Base-by-base conservation (phyloP, 2,113 vertebrate species). In the Corydoras sp. region DNA sequence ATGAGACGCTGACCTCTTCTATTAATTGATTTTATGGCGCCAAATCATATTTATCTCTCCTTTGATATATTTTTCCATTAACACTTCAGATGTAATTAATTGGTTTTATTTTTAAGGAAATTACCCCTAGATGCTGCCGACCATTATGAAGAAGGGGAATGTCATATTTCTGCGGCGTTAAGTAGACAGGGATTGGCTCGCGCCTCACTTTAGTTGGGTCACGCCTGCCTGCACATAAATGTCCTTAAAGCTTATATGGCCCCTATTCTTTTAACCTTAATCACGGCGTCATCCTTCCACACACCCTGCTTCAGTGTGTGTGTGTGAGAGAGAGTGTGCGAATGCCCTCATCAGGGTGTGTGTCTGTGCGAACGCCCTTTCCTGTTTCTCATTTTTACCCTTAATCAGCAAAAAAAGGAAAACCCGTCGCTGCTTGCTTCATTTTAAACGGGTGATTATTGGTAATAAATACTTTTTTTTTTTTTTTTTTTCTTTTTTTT, bases 391-490 rank as follows among this genome's bases (percentile, higher is more conserved):
- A 50, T 87, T 90, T 89, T 90, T 88, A 84, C 82, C 86, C 89
- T 77, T 86, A 88, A 91, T 90, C 89, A 91, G 90, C 90, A 90
- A 87, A 91, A 90, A 88, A 75, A 73, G 71, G 84, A 86, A 89
- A 87, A 84, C 81, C 75, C 35, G 35, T 43, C 35, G 35, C 86
- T 83, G 85, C 85, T 62, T 60, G 50, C 79, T 85, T 85, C 84
- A 82, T 88, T 86, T 88, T 89, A 89, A 87, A 75, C 83, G 89
- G 93, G 89, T 94, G 94, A 94, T 98, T 95, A 95, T 93, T 93
- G 92, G 92, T 94, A 94, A 96, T 96, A 95, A 97, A 95, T 97
- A 97, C 88, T 89, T 91, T 84, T 83, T 70, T 74, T 85, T 86
- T 24, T 24, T 24, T 24, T 24, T 24, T 24, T 24, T 24, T 24